phyloP scores from a whole-genome alignment of 1,140 invertebrate species.

The Stegodyphus dumicola region DNA sequence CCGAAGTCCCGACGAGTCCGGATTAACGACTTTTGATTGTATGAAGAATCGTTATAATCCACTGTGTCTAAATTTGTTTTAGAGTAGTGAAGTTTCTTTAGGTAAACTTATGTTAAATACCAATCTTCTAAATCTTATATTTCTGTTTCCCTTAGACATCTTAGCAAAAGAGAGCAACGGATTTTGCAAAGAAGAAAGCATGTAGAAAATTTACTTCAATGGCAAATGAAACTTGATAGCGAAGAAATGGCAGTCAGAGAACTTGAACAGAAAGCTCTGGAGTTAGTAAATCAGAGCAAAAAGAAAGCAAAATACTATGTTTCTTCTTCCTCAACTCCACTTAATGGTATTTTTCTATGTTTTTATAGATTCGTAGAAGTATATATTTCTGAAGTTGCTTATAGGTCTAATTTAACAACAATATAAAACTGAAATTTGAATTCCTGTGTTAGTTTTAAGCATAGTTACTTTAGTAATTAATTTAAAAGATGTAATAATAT shows the following conservation, averaged over 20 bases:
- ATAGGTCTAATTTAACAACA: too few relatives aligned
- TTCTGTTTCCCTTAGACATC: conserved; percentile 64
- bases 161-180: conserved; percentile 67
- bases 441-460: too few relatives aligned
- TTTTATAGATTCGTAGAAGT: background rate
- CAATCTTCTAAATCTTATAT: background rate
- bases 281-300: conserved; percentile 48
- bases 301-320: conserved; percentile 53
- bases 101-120: too few relatives aligned
- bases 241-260: conserved; percentile 67
- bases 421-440: too few relatives aligned
- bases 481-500: too few relatives aligned
- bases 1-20: too few relatives aligned
- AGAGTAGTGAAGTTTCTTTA: too few relatives aligned
- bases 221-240: conserved; percentile 68
- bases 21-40: too few relatives aligned
- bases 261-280: conserved; percentile 66
- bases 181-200: conserved; percentile 67
- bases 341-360: conserved; percentile 1
- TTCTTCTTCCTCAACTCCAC: conserved; percentile 14
- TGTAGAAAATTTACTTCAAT: conserved; percentile 68
- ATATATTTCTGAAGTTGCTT: too few relatives aligned
- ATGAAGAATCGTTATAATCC: too few relatives aligned
- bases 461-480: too few relatives aligned
- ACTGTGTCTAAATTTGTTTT: too few relatives aligned